phyloP scores from a whole-genome alignment of 2,797 vertebrate genomes.

The Cryptoblepharus egeriae region DNA sequence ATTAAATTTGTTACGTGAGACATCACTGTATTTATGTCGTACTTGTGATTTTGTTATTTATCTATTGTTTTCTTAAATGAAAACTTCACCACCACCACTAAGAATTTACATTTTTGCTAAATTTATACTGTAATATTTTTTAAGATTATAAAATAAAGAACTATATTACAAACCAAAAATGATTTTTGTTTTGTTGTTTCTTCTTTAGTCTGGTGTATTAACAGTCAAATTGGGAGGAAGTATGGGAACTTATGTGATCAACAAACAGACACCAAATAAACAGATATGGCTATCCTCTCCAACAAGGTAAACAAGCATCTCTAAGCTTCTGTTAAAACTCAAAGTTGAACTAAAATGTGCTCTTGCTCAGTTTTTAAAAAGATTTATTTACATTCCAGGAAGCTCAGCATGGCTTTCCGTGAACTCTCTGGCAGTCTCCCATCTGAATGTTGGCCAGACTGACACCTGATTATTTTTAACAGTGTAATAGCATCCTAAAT shows the following conservation, averaged over 20 bases:
- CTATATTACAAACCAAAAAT: background rate
- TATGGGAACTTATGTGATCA: constrained; percentile 94
- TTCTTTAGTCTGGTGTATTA: constrained; percentile 87
- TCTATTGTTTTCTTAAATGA: background rate
- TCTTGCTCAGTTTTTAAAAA: background rate
- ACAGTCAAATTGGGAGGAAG: constrained; percentile 87
- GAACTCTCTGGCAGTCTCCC: background rate
- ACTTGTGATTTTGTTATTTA: background rate
- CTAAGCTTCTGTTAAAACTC: background rate
- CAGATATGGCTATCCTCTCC: constrained; percentile 98
- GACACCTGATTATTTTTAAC: background rate
- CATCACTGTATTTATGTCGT: background rate
- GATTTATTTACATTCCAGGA: background rate
- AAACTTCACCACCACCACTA: background rate
- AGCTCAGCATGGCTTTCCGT: background rate
- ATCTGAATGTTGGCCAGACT: background rate
- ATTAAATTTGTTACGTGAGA: no score
- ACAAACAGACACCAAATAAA: constrained; percentile 95
- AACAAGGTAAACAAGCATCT: constrained; percentile 80
- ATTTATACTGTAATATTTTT: background rate
- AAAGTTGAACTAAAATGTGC: constrained; percentile 8
- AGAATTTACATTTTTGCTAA: background rate
- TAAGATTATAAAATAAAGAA: background rate
- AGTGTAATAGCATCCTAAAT: background rate
- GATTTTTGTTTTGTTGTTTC: constrained; percentile 20